These are phyloP conservation scores for Diadromus collaris DNA, from an alignment of 2,888 invertebrate species.

Conservation along the genomic window DNA sequence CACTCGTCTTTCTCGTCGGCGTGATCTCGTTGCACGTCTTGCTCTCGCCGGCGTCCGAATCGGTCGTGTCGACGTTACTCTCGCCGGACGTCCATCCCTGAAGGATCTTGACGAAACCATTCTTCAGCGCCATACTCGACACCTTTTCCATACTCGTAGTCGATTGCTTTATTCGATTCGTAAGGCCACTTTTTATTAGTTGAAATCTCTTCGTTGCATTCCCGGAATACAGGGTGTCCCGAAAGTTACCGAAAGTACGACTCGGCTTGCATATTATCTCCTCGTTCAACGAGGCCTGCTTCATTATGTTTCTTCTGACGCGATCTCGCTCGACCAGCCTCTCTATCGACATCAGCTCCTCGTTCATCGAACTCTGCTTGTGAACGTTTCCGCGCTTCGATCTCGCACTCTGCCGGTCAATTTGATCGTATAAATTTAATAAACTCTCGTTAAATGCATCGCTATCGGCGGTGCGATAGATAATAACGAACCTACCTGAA, in stretches of 20 bases:
- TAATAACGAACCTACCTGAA: slow-evolving; percentile 76
- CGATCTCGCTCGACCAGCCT: slow-evolving; percentile 91
- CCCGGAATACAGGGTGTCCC: slow-evolving; percentile 88
- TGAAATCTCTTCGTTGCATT: slow-evolving; percentile 88
- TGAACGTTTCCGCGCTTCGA: slow-evolving; percentile 82
- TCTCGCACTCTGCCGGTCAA: not conserved
- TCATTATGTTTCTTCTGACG: slow-evolving; percentile 91
- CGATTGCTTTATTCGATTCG: slow-evolving; percentile 91
- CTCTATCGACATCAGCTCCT: slow-evolving; percentile 94
- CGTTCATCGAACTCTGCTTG: slow-evolving; percentile 94
- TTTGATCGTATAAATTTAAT: not conserved
- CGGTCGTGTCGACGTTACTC: slow-evolving; percentile 25
- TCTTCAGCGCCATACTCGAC: slow-evolving; percentile 85
- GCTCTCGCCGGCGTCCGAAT: slow-evolving; percentile 36
- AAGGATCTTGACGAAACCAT: slow-evolving; percentile 91
- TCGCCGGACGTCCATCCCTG: slow-evolving; percentile 83
- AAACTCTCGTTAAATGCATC: not conserved
- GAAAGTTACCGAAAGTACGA: slow-evolving; percentile 86
- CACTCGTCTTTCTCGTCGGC: slow-evolving; percentile 66
- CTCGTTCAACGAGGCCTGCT: slow-evolving; percentile 94
- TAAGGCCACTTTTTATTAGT: slow-evolving; percentile 89
- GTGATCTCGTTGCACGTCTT: slow-evolving; percentile 34
- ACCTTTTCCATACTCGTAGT: slow-evolving; percentile 92
- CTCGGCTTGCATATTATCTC: slow-evolving; percentile 86
- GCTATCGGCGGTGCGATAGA: not conserved